phyloP scores from a whole-genome alignment of 2,113 vertebrate genomes.

The Halcyon malimbica region DNA sequence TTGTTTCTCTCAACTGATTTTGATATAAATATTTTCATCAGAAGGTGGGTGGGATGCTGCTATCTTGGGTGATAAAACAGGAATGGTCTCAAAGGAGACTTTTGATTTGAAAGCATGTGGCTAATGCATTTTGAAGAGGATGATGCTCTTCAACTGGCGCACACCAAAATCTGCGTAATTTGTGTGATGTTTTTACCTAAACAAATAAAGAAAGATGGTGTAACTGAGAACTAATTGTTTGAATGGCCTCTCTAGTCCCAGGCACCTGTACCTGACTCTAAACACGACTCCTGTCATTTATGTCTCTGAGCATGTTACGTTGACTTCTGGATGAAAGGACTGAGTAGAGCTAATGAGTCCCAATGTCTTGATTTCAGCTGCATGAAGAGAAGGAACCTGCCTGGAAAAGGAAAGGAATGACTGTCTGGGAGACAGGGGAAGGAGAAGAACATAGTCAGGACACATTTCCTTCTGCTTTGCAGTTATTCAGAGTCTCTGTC shows the following conservation, averaged over 20 bases:
- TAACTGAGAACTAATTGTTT: neutral
- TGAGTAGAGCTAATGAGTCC: neutral
- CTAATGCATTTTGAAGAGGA: neutral
- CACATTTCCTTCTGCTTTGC: neutral
- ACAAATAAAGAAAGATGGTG: neutral
- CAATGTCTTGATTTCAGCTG: conserved; percentile 51
- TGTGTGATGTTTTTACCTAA: neutral
- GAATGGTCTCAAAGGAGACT: neutral
- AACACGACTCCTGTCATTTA: neutral
- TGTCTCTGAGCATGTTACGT: neutral
- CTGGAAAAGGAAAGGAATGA: neutral
- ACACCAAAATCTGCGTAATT: neutral
- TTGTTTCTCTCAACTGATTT: neutral
- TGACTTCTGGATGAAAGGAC: conserved; percentile 62
- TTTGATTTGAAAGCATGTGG: neutral
- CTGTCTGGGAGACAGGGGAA: conserved; percentile 1
- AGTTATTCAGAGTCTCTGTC: neutral
- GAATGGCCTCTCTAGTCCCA: neutral
- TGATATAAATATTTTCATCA: neutral
- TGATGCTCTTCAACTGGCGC: neutral
- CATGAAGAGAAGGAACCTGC: neutral
- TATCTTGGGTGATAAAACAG: neutral
- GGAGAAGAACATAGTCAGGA: neutral
- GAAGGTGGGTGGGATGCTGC: neutral
- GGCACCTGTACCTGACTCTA: neutral